Conservation (phyloP, 2,113 vertebrate species). For the Casuarius casuarius region DNA sequence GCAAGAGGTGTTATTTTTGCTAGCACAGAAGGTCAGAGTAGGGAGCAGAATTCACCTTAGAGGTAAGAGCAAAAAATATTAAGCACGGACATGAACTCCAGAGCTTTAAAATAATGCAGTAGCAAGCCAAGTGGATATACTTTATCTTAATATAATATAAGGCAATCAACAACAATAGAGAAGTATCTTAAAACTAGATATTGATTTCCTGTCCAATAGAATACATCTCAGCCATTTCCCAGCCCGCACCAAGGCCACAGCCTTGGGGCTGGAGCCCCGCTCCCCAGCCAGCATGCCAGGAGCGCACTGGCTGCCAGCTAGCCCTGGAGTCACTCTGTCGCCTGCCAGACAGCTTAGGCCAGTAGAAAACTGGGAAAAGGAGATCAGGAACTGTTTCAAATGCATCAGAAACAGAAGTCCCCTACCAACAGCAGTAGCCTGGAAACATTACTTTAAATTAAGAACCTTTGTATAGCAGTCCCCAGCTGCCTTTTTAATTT, state of each 20-base stretch:
- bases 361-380: background rate
- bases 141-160: constrained; percentile 23
- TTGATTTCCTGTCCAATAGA: constrained; percentile 44
- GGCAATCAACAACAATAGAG: constrained; percentile 51
- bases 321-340: background rate
- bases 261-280: background rate
- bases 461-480: background rate
- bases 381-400: background rate
- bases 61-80: background rate
- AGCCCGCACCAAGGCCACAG: background rate
- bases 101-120: background rate
- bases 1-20: background rate
- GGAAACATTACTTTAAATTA: background rate
- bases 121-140: background rate
- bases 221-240: background rate
- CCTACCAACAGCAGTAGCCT: background rate
- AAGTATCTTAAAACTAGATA: constrained; percentile 48
- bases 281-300: background rate
- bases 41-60: background rate
- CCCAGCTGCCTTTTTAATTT: background rate
- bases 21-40: background rate
- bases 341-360: background rate
- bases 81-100: background rate
- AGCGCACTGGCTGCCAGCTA: background rate
- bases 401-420: background rate